phyloP scores from a whole-genome alignment of 2,797 vertebrate genomes.

The Falco naumanni region DNA sequence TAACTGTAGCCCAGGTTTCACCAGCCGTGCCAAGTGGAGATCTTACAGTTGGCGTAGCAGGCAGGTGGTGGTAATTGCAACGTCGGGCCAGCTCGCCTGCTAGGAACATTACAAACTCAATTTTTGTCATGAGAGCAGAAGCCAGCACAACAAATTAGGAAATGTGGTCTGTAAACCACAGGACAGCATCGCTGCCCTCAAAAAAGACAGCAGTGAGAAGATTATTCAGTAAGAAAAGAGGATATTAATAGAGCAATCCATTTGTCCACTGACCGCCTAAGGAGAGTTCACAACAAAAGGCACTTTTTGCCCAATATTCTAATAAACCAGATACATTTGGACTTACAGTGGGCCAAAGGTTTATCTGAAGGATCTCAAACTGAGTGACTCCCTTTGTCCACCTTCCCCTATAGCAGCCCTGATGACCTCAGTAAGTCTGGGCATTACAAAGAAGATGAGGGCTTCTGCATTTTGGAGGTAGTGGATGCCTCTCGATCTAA shows the following conservation, averaged over 20 bases:
- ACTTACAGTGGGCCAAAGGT: neutral
- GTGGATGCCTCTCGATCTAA: neutral
- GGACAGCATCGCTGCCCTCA: neutral
- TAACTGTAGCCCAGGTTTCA: neutral
- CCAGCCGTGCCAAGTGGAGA: neutral
- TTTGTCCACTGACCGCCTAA: neutral
- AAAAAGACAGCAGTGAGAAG: neutral
- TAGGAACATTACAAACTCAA: neutral
- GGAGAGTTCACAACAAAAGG: neutral
- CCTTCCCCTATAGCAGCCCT: accelerated
- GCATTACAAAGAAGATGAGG: neutral
- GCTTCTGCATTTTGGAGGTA: neutral
- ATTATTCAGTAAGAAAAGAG: neutral
- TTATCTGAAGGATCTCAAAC: neutral
- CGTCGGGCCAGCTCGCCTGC: neutral
- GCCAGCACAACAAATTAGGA: slow-evolving; percentile 21
- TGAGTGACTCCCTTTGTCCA: neutral
- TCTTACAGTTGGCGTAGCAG: neutral
- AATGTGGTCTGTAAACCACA: neutral
- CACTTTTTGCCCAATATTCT: neutral
- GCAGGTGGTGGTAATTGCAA: neutral
- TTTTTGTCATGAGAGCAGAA: neutral
- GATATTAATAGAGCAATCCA: neutral
- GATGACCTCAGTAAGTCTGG: neutral
- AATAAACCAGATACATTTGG: neutral